Evolutionary conservation across 2,797 vertebrate genomes (phyloP).

Genomic region (Tolypeutes matacus): DNA sequence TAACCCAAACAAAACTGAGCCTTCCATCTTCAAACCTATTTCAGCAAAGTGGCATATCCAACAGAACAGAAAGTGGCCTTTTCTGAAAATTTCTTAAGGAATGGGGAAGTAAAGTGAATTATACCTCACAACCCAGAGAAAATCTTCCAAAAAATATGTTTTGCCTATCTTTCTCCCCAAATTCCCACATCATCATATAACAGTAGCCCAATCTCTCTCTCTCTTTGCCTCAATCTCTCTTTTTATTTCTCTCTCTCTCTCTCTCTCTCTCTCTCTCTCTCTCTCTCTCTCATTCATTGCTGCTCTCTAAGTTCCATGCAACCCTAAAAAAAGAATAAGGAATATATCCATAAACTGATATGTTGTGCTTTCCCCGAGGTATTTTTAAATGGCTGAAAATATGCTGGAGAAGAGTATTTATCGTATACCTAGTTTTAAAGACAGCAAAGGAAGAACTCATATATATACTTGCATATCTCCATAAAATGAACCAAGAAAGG

Average conservation of each 20-base stretch:
- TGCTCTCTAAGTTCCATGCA: not conserved
- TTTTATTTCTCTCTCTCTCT: not conserved
- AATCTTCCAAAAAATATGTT: not conserved
- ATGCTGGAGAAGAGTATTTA: not conserved
- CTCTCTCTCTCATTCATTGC: not conserved
- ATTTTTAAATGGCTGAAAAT: not conserved
- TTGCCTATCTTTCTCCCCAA: not conserved
- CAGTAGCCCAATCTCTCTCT: not conserved
- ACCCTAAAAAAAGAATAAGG: not conserved
- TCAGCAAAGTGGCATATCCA: not conserved
- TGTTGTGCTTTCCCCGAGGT: not conserved
- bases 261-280: not conserved
- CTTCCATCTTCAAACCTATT: not conserved
- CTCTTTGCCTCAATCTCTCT: not conserved
- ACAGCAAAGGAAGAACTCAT: not conserved
- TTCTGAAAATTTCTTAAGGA: conserved; percentile 8
- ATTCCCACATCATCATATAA: not conserved
- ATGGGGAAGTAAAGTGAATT: not conserved
- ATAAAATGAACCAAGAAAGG: conserved; percentile 24
- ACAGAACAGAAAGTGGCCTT: not conserved
- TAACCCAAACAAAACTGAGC: not conserved
- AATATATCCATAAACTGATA: not conserved
- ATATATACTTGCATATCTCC: not conserved
- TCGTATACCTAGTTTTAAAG: not conserved
- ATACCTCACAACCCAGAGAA: not conserved